phyloP scores from a whole-genome alignment of 2,797 vertebrate genomes.

The Acridotheres tristis region DNA sequence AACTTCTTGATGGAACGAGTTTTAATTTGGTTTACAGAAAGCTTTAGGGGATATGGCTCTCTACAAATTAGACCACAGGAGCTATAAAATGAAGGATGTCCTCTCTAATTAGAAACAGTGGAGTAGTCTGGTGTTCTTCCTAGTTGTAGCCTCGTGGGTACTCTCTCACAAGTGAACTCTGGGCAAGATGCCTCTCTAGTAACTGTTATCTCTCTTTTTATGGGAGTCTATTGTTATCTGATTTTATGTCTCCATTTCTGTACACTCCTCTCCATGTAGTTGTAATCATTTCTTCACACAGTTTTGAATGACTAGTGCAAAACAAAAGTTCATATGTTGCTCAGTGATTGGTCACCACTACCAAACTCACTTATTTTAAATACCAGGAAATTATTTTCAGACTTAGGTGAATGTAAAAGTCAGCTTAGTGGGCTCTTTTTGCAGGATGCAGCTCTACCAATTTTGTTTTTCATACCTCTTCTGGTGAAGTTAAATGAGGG shows the following conservation, averaged over 20 bases:
- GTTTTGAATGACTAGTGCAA: background rate
- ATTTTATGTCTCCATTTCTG: background rate
- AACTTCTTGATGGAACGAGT: conserved; percentile 66
- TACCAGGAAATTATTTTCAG: background rate
- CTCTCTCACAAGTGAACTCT: conserved; percentile 32
- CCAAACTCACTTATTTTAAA: background rate
- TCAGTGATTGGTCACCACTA: background rate
- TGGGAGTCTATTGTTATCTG: background rate
- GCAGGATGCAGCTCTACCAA: background rate
- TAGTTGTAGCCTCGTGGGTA: background rate
- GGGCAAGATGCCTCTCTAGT: background rate
- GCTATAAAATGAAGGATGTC: conserved; percentile 70
- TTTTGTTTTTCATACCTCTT: background rate
- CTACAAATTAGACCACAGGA: conserved; percentile 67
- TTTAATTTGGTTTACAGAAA: conserved; percentile 70
- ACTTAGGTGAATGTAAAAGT: background rate
- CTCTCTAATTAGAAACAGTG: conserved; percentile 69
- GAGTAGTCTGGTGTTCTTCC: conserved; percentile 51
- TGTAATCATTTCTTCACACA: background rate
- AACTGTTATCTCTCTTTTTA: background rate
- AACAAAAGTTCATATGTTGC: background rate
- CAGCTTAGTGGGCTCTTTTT: background rate
- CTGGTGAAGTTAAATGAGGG: background rate
- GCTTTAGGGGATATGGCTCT: conserved; percentile 63
- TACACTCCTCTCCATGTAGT: background rate